Base-by-base conservation (phyloP, 1,140 invertebrate species). In the Zaprionus taronus region DNA sequence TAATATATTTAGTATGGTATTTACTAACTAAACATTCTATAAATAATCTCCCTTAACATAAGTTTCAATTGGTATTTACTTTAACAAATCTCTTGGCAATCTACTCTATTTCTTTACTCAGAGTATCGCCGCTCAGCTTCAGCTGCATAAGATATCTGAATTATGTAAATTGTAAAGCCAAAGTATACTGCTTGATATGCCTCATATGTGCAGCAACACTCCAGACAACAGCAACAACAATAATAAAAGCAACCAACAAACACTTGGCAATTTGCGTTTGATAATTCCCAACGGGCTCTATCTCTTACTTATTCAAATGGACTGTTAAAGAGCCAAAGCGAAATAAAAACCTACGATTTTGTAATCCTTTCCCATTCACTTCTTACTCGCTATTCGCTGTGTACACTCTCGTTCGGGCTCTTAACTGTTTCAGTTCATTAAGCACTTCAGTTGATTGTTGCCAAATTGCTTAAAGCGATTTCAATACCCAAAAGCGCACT, bases 401-500 rank as follows among this genome's bases (percentile, higher is more conserved):
- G 14, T 47, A n/a, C n/a, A n/a, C n/a, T 47, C 20, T 17, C 15
- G 34, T 64, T 53, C 15, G 1, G 31, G 20, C 51, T 28, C 36
- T 66, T 56, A 66, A 56, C 64, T 31, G 38, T 28, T 73, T n/a
- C 56, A 68, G 31, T 49, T 62, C 61, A 51, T 71, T 65, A 74
- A 63, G 44, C 49, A 60, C 68, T 71, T 65, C 34, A 60, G 17
- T 72, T 49, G 53, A 70, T 76, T 76, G 61, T 55, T 44, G 15
- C 3, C 15, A 70, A 70, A 71, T 65, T 56, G 51, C 53, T 72
- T 57, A 47, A 67, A 62, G 73, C 44, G 47, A 44, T 72, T 76
- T 72, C 44, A 72, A 65, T 65, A 28, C 17, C 44, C 41, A 76
- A 60, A 65, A 64, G 60, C 68, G 34, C 68, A 49, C 55, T 76